These are phyloP conservation scores for Chelonoidis abingdonii DNA, from an alignment of 2,113 vertebrate species.

Conservation along the genomic window DNA sequence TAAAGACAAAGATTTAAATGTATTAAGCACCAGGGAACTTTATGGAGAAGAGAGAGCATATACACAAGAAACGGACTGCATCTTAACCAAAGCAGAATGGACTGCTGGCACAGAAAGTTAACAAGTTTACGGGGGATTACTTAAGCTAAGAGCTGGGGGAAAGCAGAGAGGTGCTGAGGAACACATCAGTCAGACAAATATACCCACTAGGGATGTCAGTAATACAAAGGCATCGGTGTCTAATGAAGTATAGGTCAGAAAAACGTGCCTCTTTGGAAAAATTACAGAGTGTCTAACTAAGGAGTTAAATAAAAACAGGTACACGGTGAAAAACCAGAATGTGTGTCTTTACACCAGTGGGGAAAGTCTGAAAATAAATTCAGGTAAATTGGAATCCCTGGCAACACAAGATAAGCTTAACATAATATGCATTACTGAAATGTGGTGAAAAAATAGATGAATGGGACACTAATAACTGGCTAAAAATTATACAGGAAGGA, in stretches of 20 bases:
- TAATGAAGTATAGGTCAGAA: background rate
- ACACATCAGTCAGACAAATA: background rate
- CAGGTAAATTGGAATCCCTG: background rate
- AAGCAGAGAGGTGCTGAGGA: background rate
- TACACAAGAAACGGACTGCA: background rate
- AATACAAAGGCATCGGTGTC: background rate
- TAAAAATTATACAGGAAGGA: background rate
- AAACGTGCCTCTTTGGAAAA: background rate
- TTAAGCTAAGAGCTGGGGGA: background rate
- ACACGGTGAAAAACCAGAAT: background rate
- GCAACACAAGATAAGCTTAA: background rate
- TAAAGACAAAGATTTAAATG: too few relatives aligned
- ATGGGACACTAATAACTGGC: background rate
- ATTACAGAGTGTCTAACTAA: background rate
- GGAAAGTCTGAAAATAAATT: background rate
- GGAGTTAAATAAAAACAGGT: background rate
- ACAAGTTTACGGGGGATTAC: background rate
- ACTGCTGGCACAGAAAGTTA: background rate
- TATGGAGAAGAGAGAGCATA: background rate
- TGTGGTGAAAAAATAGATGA: background rate
- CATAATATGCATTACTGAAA: background rate
- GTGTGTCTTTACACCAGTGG: background rate
- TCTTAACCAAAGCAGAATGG: accelerated
- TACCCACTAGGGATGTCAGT: background rate
- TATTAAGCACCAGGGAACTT: background rate